Percentiles rank a stretch among this genome's conserved stretches.
phyloP scores from a whole-genome alignment of 1,140 invertebrate genomes.

The Eurosta solidaginis region DNA sequence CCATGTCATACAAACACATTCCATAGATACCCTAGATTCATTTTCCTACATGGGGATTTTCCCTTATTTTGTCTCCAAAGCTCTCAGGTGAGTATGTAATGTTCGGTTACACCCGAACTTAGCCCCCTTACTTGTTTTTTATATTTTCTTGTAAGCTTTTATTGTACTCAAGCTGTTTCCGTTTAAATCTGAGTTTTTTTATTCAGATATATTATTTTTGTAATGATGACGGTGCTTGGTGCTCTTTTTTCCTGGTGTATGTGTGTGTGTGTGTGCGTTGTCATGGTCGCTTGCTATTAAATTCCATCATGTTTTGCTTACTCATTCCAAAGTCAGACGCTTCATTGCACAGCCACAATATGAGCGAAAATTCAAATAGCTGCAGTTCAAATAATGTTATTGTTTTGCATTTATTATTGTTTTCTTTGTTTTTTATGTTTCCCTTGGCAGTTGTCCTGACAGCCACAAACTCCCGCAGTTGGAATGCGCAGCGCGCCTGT shows the following conservation, averaged over 20 bases:
- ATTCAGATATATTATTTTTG: neutral
- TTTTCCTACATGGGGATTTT: no score
- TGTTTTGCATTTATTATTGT: neutral
- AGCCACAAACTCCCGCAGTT: neutral
- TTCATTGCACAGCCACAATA: neutral
- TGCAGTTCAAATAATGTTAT: neutral
- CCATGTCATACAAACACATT: no score
- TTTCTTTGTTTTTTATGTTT: neutral
- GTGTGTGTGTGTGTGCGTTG: neutral
- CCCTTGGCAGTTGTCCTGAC: neutral
- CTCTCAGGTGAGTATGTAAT: no score
- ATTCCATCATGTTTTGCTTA: neutral
- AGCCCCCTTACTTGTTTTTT: no score
- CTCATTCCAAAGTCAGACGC: neutral
- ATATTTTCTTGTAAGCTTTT: neutral
- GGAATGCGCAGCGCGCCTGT: no score
- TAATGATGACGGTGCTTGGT: neutral
- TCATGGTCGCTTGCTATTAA: constrained; percentile 7
- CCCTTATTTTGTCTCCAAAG: no score
- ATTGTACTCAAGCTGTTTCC: neutral
- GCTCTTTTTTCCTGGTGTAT: neutral
- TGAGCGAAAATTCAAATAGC: no score
- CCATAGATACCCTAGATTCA: no score
- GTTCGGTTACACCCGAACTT: no score
- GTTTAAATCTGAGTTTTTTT: constrained; percentile 3